These are phyloP conservation scores for Diglossa cyanea DNA, from an alignment of 2,797 vertebrate species.

Conservation along the genomic window DNA sequence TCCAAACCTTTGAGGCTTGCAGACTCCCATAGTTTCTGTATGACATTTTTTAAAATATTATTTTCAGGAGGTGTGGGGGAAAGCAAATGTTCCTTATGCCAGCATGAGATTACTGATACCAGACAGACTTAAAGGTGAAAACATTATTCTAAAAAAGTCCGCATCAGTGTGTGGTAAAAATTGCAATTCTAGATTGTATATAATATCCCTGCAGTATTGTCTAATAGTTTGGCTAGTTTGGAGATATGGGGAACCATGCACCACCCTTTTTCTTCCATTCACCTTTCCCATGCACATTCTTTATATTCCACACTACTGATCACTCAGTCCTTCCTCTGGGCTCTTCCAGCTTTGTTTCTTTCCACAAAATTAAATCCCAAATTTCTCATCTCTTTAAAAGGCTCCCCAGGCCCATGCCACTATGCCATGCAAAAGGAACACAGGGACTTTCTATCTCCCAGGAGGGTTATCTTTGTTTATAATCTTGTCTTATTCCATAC, in stretches of 20 bases:
- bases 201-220: neutral
- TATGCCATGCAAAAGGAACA: neutral
- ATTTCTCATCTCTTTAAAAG: neutral
- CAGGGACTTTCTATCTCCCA: neutral
- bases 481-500: neutral
- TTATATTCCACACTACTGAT: neutral
- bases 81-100: neutral
- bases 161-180: neutral
- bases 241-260: neutral
- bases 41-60: neutral
- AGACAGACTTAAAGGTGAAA: neutral
- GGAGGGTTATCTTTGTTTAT: neutral
- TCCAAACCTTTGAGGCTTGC: neutral
- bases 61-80: accelerated
- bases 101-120: neutral
- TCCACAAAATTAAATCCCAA: neutral
- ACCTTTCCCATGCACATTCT: neutral
- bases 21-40: neutral
- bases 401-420: neutral
- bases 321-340: neutral
- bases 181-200: neutral
- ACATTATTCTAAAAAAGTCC: neutral
- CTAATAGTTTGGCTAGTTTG: neutral
- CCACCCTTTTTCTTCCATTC: neutral
- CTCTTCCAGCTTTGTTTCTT: neutral